Base-by-base conservation (phyloP, 2,113 vertebrate genomes). In the Anguilla rostrata region DNA sequence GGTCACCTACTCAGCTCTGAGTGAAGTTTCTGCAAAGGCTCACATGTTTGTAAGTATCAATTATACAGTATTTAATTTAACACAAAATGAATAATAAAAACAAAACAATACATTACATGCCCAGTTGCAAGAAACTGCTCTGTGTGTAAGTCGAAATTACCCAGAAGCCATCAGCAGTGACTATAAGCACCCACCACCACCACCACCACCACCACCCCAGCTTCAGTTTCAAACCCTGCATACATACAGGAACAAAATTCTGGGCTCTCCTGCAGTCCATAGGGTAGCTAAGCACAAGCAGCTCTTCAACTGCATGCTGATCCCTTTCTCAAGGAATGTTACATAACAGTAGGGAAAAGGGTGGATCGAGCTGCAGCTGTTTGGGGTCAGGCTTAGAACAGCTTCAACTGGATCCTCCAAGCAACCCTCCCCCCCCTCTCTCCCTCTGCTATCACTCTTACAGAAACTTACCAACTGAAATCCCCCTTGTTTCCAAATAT, bases 281-380 rank as follows among this genome's bases (percentile, higher is more conserved):
- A 46, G 43, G 43, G 43, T 8, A 46, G 43, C 1, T 46, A 46
- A 46, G 43, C 11, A 53, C 49, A 11, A 12, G 9, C 26, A 75
- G n/a, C 26, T 12, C n/a, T 43, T 22, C 84, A 86, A 43, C 12
- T 79, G 53, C 0, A 18, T 89, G 85, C 83, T 86, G 88, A 83
- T 53, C 88, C 46, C 85, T 82, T 75, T 83, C 78, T 78, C 86
- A 79, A 86, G 87, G 91, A 93, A 87, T 84, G 89, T 84, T 87
- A 11, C 53, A 89, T 90, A 95, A 95, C 83, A 85, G 83, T 11
- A 3, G 8, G 78, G 18, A 15, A 82, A 90, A 86, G 92, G 93
- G 94, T 84, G 91, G 84, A 87, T 88, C 88, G 89, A 91, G 92
- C 91, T 91, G 90, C 90, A 92, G 89, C 89, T 88, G 89, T 89